Conservation (phyloP, 1,140 invertebrate species). For the Popillia japonica region DNA sequence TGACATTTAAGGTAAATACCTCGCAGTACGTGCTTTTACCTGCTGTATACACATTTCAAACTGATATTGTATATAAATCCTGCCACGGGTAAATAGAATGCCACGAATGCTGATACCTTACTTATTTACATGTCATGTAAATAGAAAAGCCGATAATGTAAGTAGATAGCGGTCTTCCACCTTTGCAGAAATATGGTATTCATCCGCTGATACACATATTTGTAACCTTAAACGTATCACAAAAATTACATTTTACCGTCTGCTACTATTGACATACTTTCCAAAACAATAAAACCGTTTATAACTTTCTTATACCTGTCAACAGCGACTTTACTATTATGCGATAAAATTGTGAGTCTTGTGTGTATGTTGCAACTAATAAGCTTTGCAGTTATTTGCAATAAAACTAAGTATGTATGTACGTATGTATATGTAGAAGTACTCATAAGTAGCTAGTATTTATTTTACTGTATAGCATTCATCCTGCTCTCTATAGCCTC, state of each 20-base stretch:
- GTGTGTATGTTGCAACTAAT: background rate
- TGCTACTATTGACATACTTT: slow-evolving; percentile 27
- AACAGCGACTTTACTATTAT: background rate
- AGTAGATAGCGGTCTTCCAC: background rate
- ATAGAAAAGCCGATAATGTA: background rate
- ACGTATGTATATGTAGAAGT: too few species aligned
- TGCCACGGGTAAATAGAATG: background rate
- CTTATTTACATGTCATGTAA: background rate
- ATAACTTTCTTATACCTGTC: slow-evolving; percentile 29
- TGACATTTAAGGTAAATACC: too few species aligned
- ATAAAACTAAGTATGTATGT: too few species aligned
- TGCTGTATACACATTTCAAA: too few species aligned
- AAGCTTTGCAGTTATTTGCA: too few species aligned
- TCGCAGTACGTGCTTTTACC: too few species aligned
- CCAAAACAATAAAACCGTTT: slow-evolving; percentile 22
- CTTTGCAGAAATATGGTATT: background rate
- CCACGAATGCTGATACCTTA: background rate
- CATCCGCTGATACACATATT: background rate
- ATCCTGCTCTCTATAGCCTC: too few species aligned
- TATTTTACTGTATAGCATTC: too few species aligned
- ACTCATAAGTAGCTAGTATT: too few species aligned
- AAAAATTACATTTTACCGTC: slow-evolving; percentile 20
- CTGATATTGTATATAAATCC: background rate
- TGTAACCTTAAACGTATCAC: slow-evolving; percentile 16
- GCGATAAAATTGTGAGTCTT: background rate